Evolutionary conservation across 2,888 invertebrate genomes (phyloP), one percentile per base, ranked within the genome.

Genomic region (Hypomecis atomaria): DNA sequence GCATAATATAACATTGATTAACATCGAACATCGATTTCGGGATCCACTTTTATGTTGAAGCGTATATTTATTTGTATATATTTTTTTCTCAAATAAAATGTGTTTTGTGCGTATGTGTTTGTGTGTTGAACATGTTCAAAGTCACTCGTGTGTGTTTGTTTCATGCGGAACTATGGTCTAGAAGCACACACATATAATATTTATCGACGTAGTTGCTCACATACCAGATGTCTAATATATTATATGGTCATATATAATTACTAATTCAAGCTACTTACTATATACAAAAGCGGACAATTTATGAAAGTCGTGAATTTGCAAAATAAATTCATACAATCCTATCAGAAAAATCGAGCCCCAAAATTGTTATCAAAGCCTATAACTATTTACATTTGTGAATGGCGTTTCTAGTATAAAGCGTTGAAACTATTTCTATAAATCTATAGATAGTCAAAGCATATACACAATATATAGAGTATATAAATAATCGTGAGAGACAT

Each of bases 201-300:
- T 79, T 78, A 80, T 78, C 81, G 79, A 83, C 86, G 85, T 81
- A 80, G 86, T 88, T 76, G 92, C 92, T 92, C 92, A 92, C 92
- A 92, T 92, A 92, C 92, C 92, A 91, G 92, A 90, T 86, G 73
- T 80, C 74, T 79, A 65, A 74, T 67, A 73, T 75, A 67, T 73
- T 53, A 42, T 52, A 38, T 56, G 59, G 40, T 58, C 45, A 37
- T 36, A 34, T n/a, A n/a, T 70, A 70, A 74, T 75, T 4, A 77
- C 72, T 71, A 75, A 69, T 61, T 73, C 77, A 85, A 85, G 78
- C 81, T 81, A 79, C 78, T 70, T 74, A 71, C 78, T 82, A 81
- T 73, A 59, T 80, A 85, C 81, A 85, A 13, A 84, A 84, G 85
- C 85, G 68, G 71, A 75, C 78, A 85, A 74, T 78, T 71, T 45